A percentile compares a stretch with the other conserved stretches of the same genome.
These are phyloP conservation scores for Zaprionus ornatus DNA, from an alignment of 1,140 invertebrate species.

Conservation along the genomic window DNA sequence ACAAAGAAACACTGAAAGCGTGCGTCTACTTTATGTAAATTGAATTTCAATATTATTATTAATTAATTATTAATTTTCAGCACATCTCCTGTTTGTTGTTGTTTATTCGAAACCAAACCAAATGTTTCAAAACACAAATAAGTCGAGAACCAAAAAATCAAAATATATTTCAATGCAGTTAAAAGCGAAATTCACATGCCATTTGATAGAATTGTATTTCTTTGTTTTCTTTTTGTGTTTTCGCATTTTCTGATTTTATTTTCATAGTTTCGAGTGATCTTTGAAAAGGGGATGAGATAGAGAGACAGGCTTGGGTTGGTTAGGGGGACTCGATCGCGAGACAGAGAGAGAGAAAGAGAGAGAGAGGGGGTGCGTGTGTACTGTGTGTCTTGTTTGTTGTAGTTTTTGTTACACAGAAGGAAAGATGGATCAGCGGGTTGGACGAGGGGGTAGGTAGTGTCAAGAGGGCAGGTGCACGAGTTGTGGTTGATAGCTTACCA, in stretches of 20 bases:
- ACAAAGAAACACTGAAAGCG: conserved; percentile 65
- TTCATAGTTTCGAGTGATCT: conserved; percentile 24
- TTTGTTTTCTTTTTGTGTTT: conserved; percentile 41
- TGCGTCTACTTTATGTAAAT: conserved; percentile 68
- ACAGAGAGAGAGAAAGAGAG: not conserved
- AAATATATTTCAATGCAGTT: conserved; percentile 62
- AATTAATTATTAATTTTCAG: conserved; percentile 48
- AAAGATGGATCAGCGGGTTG: conserved; percentile 2
- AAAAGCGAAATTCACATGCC: conserved; percentile 80
- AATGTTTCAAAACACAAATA: conserved; percentile 35
- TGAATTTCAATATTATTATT: conserved; percentile 49
- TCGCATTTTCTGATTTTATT: conserved; percentile 23
- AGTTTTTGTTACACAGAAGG: conserved; percentile 31
- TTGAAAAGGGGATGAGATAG: conserved; percentile 1
- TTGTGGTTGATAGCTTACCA: conserved; percentile 90
- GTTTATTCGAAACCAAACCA: conserved; percentile 23
- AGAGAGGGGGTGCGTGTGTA: conserved; percentile 17
- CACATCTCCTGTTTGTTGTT: conserved; percentile 14
- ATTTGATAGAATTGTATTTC: conserved; percentile 58
- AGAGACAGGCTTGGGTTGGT: not conserved
- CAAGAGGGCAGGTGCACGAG: conserved; percentile 60
- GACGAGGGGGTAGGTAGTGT: conserved; percentile 11
- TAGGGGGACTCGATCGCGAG: conserved; percentile 1
- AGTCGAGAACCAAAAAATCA: conserved; percentile 48
- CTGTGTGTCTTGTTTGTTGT: conserved; percentile 32